Evolutionary conservation across 2,113 vertebrate genomes (phyloP).

Genomic region (Dascyllus trimaculatus): DNA sequence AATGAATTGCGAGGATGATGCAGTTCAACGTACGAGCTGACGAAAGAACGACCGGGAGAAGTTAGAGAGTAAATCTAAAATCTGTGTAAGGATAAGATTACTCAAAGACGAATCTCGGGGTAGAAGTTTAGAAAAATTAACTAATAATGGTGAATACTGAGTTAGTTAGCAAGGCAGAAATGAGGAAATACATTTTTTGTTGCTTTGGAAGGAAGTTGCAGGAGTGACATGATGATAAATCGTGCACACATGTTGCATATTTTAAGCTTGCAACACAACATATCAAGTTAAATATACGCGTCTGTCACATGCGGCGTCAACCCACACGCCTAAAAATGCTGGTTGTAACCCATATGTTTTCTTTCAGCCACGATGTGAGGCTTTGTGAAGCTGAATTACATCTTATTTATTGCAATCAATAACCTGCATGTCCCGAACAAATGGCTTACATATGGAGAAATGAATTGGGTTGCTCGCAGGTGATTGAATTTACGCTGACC

Average conservation of each 20-base stretch:
- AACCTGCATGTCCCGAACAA: constrained; percentile 7
- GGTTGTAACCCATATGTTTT: constrained; percentile 26
- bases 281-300: neutral
- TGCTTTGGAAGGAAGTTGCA: no score
- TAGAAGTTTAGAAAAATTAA: no score
- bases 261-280: neutral
- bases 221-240: neutral
- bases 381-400: constrained; percentile 7
- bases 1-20: neutral
- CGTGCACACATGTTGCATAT: neutral
- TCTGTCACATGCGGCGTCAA: neutral
- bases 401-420: constrained; percentile 29
- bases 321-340: constrained; percentile 20
- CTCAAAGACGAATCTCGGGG: neutral
- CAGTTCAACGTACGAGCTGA: neutral
- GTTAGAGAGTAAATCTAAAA: no score
- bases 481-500: constrained; percentile 32
- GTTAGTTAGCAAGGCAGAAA: no score
- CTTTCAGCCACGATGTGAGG: constrained; percentile 20
- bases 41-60: no score
- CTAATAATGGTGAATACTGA: no score
- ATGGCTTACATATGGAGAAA: constrained; percentile 41
- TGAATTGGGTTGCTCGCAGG: constrained; percentile 6
- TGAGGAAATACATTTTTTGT: no score
- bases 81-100: neutral